Percentiles rank a stretch among this genome's conserved stretches.
Evolutionary conservation across 2,113 vertebrate genomes (phyloP).

Genomic region (Daboia siamensis): DNA sequence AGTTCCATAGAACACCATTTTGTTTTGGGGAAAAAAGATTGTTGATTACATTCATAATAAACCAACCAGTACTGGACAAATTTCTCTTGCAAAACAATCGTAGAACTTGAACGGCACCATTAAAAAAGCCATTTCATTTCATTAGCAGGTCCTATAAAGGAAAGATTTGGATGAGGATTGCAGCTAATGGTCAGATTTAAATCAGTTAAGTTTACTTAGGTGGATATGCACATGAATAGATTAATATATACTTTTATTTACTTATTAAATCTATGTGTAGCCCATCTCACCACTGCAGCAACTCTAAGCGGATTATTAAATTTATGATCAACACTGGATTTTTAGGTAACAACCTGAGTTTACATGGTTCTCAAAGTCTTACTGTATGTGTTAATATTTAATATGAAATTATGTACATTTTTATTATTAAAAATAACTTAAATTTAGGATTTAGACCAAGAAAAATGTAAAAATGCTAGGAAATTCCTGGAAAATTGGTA

Average conservation of each 20-base stretch:
- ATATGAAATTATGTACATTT: not conserved
- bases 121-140: not conserved
- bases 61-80: not conserved
- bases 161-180: not conserved
- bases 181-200: not conserved
- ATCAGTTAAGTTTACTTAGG: not conserved
- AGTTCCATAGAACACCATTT: not conserved
- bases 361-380: not conserved
- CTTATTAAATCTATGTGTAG: not conserved
- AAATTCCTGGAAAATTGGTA: not conserved
- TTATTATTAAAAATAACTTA: not conserved
- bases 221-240: not conserved
- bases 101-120: not conserved
- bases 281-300: not conserved
- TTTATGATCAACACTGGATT: not conserved
- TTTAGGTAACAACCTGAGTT: not conserved
- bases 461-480: not conserved
- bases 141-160: not conserved
- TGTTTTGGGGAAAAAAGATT: not conserved
- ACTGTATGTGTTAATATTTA: not conserved
- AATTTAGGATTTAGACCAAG: not conserved
- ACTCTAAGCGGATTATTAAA: not conserved
- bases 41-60: not conserved
- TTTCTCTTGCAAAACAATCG: not conserved
- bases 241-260: not conserved